Percentiles rank a stretch among this genome's conserved stretches.
phyloP scores from a whole-genome alignment of 2,113 vertebrate species.

The Lepus americanus region DNA sequence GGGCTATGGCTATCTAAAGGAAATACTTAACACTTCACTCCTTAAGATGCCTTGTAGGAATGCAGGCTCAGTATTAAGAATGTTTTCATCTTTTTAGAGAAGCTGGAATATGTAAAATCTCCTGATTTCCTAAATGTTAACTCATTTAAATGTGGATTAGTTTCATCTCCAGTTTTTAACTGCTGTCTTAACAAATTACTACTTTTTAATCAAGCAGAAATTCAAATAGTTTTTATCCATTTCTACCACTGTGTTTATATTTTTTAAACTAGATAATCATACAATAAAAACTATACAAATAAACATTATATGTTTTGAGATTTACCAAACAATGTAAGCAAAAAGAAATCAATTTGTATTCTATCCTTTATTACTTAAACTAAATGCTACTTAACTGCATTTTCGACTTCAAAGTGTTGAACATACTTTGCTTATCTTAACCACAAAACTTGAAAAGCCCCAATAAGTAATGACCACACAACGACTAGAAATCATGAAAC shows the following conservation, averaged over 20 bases:
- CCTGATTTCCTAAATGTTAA: background rate
- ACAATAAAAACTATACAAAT: slow-evolving; percentile 14
- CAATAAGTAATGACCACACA: background rate
- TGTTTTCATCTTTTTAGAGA: slow-evolving; percentile 52
- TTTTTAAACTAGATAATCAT: slow-evolving; percentile 10
- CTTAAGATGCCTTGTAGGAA: background rate
- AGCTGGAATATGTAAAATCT: slow-evolving; percentile 22
- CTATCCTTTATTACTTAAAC: background rate
- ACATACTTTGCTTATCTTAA: slow-evolving; percentile 7
- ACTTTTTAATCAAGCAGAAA: slow-evolving; percentile 28
- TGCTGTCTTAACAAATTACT: background rate
- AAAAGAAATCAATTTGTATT: background rate
- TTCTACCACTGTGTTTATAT: slow-evolving; percentile 3
- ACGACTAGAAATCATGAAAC: background rate
- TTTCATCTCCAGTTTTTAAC: slow-evolving; percentile 32
- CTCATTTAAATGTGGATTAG: slow-evolving; percentile 16
- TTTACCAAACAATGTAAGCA: background rate
- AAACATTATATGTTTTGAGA: slow-evolving; percentile 5
- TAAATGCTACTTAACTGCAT: background rate
- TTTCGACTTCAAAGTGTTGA: slow-evolving; percentile 31
- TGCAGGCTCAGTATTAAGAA: background rate
- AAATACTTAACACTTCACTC: background rate
- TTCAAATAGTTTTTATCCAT: background rate
- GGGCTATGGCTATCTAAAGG: background rate
- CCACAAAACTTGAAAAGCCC: background rate